These are phyloP conservation scores for Protaetia brevitarsis DNA, from an alignment of 1,140 invertebrate species.

Conservation along the genomic window DNA sequence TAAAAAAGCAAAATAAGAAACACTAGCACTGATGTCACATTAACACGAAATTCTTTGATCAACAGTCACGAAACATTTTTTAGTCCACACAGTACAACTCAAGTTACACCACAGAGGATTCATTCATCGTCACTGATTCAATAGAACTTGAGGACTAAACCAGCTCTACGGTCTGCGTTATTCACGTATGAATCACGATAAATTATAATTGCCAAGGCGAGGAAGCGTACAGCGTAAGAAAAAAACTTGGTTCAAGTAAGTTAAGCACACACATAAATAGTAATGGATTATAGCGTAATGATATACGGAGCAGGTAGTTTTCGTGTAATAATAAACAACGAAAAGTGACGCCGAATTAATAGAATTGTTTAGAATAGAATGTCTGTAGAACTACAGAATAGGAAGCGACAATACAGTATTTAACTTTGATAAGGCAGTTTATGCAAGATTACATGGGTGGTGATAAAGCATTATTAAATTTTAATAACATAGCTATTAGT, in stretches of 20 bases:
- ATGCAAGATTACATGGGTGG: background rate
- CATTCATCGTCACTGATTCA: constrained; percentile 4
- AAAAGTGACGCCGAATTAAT: background rate
- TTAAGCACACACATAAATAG: background rate
- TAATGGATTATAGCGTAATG: background rate
- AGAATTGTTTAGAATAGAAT: background rate
- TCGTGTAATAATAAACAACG: background rate
- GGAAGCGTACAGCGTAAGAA: background rate
- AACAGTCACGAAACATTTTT: constrained; percentile 9
- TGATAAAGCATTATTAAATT: background rate
- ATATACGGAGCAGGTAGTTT: background rate
- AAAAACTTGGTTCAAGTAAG: background rate
- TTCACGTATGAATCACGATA: constrained; percentile 42
- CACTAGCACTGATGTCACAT: constrained; percentile 4
- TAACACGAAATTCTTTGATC: background rate
- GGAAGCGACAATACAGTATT: background rate
- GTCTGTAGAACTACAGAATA: background rate
- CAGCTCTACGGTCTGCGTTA: constrained; percentile 28
- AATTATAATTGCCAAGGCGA: constrained; percentile 35
- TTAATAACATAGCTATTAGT: background rate
- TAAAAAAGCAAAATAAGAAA: background rate
- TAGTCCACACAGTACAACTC: background rate
- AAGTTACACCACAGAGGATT: constrained; percentile 17
- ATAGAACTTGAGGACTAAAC: constrained; percentile 12
- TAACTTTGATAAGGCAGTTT: background rate